Percentiles rank a stretch among this genome's conserved stretches.
These are phyloP conservation scores for Bellardia pandia DNA, from an alignment of 2,888 invertebrate species.

Conservation along the genomic window DNA sequence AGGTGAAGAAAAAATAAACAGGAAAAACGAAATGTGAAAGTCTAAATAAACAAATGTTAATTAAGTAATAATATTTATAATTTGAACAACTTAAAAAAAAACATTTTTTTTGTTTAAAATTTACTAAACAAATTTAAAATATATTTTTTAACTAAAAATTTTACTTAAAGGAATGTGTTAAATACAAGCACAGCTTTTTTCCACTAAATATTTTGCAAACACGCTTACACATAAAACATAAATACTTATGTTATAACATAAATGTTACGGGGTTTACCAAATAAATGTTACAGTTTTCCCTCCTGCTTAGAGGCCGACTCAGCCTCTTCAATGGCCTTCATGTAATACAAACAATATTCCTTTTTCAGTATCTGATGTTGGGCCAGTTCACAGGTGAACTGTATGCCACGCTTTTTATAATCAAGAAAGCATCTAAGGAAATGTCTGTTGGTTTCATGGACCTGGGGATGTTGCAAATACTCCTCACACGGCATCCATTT, in stretches of 20 bases:
- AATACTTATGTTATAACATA: constrained; percentile 12
- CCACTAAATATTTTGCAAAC: constrained; percentile 8
- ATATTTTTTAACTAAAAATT: constrained; percentile 24
- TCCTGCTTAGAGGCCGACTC: background rate
- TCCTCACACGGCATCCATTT: constrained; percentile 93
- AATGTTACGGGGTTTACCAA: background rate
- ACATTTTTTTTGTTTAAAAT: background rate
- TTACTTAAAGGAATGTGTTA: constrained; percentile 8
- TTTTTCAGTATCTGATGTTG: constrained; percentile 81
- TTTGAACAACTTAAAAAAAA: background rate
- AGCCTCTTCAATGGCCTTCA: constrained; percentile 75
- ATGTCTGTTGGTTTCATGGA: constrained; percentile 89
- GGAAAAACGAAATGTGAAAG: constrained; percentile 49
- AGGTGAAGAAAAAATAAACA: constrained; percentile 1
- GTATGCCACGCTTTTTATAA: constrained; percentile 86
- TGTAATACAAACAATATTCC: constrained; percentile 81
- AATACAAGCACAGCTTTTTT: constrained; percentile 10
- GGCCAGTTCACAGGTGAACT: constrained; percentile 86
- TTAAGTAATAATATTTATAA: constrained; percentile 5
- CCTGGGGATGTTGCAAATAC: constrained; percentile 89
- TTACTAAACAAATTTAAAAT: constrained; percentile 1
- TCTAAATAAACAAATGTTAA: constrained; percentile 26
- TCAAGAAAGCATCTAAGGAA: constrained; percentile 88
- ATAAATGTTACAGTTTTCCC: constrained; percentile 35
- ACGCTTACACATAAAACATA: background rate